Evolutionary conservation across 1,140 invertebrate species (phyloP), one percentile per base, ranked within the genome.

Genomic region (Nymphalis io): DNA sequence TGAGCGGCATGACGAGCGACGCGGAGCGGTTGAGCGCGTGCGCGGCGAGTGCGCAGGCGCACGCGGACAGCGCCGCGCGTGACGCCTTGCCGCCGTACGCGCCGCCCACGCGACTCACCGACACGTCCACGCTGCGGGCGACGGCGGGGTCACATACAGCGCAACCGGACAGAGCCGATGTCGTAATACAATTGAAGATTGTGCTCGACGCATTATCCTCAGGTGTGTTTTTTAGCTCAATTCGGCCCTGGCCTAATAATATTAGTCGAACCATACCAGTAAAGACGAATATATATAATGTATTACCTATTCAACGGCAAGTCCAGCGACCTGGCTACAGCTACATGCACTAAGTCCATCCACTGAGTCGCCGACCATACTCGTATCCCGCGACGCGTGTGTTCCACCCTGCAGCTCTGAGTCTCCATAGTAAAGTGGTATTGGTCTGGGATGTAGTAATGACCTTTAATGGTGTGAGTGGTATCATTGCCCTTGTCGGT

Each of bases 381-480:
- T n/a, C 92, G 84, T 0, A 95, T 75, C 0, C 94, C 94, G 66
- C 94, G 93, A 68, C 95, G 93, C 1, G 92, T 89, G 0, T 94
- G 94, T 13, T 93, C 67, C 15, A 93, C 94, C 2, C 94, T 86
- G 40, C 94, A 94, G 51, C 62, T 92, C 60, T 95, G 95, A 0
- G 94, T 92, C 78, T 96, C 95, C 95, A 96, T 95, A 0, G 93
- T 94, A 62, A 93, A 94, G 78, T 95, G 94, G 74, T 94, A 94
- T 74, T 95, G 94, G 2, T 83, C 72, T 1, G 92, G 92, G 6
- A 92, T 70, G 2, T 83, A 71, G 61, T 93, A 93, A 13, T 68
- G 79, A 0, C 94, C 94, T 68, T 91, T 92, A n/a, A 94, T 83
- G 1, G 91, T 88, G 18, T 93, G 88, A 15, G 83, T 83, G 2